Base-by-base conservation (phyloP, 2,797 vertebrate genomes). In the Acrocephalus scirpaceus region DNA sequence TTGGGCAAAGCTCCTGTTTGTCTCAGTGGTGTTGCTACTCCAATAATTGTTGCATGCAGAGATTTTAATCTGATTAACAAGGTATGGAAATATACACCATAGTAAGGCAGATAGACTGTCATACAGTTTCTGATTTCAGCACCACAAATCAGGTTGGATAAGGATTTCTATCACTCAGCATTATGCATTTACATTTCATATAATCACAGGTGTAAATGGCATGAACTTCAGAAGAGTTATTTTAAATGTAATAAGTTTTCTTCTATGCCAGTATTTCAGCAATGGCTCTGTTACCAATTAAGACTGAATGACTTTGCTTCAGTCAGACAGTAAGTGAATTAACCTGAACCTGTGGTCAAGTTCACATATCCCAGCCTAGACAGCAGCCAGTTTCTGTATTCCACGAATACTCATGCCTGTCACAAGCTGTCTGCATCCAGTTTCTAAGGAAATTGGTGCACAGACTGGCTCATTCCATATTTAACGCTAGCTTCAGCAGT, bases 401-500 rank as follows among this genome's bases (percentile, higher is more conserved):
- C 88, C 83, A 79, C 0, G 13, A 92, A 94, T 88, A 80, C 93
- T 90, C 93, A 95, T 1, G 34, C 93, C 88, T 95, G 90, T 96
- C 96, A 94, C 47, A 96, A 95, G 50, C 73, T 93, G 91, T 96
- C 91, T 96, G 79, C 76, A 91, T 91, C 70, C 89, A 83, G 58
- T 66, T 96, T 81, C 70, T 86, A 82, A 86, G 50, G 62, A 93
- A 93, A 95, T 96, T 93, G 80, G 66, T 95, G 86, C 62, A 72
- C 91, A 93, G 87, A 73, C 82, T 76, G 58, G 40, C 42, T 96
- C 60, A n/a, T 78, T 96, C 76, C 87, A 86, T 95, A 95, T 96
- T 96, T 96, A 96, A 95, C 54, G 56, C 92, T 91, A 91, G 54
- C 90, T 95, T 88, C 86, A 74, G 70, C 72, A 72, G 71, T 94